Evolutionary conservation across 2,888 invertebrate species (phyloP), one percentile per base, ranked within the genome.

Genomic region (Keiferia lycopersicella): DNA sequence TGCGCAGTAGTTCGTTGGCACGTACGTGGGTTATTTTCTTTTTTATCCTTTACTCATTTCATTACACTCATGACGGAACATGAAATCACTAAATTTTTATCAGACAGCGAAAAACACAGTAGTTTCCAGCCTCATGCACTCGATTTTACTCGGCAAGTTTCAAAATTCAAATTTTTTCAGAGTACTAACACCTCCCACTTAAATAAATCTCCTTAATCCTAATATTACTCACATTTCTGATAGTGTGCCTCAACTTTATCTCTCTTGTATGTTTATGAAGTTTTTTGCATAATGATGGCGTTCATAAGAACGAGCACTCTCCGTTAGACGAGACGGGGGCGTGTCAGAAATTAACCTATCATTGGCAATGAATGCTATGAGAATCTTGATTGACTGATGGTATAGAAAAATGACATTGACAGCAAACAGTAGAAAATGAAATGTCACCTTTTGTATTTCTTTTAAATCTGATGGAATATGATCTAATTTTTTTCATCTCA

Each of bases 231-330:
- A 34, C 22, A n/a, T 26, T 16, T 18, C 7, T 20, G 14, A n/a
- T 10, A 59, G 59, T 59, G 18, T 59, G 41, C 20, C 14, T 45
- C 2, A 14, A 41, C 2, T 41, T 22, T 59, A 20, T 20, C 41
- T 14, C 39, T n/a, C 51, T 26, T 38, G 61, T 39, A 61, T 61
- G 61, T 61, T 26, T 50, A 61, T 61, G 26, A 50, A 63, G 64
- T 65, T 70, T 68, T 69, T 68, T 69, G 66, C 67, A n/a, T 58
- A 66, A 56, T 56, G 56, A 68, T 66, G 67, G 53, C 57, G 61
- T 14, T 50, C 61, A 22, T 59, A 39, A 41, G 59, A 41, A 48
- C 45, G 45, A 48, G 60, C 48, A 45, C 26, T 39, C 58, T 58
- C 58, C 20, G 58, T 58, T 58, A 60, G 20, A 20, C 16, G 59